phyloP scores from a whole-genome alignment of 2,797 vertebrate genomes.

The Microctenopoma stevenorrisi region DNA sequence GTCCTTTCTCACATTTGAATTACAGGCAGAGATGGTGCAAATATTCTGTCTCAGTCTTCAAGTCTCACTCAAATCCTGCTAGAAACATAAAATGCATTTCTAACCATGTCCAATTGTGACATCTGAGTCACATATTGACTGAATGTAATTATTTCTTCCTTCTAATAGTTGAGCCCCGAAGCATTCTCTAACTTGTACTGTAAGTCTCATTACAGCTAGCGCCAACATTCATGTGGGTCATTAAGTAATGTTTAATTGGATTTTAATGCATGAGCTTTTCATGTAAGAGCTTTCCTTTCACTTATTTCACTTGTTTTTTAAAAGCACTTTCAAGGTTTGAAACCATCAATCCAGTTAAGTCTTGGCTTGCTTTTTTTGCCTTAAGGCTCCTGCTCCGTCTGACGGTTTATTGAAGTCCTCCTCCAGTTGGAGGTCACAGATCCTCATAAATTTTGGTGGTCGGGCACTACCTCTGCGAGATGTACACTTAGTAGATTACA shows the following conservation, averaged over 20 bases:
- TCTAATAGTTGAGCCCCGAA: conserved; percentile 52
- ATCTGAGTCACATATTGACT: conserved; percentile 25
- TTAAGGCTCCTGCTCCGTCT: neutral
- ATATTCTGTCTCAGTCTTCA: neutral
- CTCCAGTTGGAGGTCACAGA: conserved; percentile 29
- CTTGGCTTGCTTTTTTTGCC: neutral
- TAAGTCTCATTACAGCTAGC: conserved; percentile 55
- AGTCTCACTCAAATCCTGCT: neutral
- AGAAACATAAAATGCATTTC: neutral
- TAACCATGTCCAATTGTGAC: conserved; percentile 18
- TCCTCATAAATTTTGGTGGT: conserved; percentile 49
- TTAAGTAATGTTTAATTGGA: conserved; percentile 56
- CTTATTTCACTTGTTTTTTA: conserved; percentile 7
- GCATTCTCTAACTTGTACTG: conserved; percentile 44
- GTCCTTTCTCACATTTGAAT: neutral
- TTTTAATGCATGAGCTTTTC: conserved; percentile 42
- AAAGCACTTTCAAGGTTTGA: neutral
- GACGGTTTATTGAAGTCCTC: conserved; percentile 14
- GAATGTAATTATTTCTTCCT: conserved; percentile 12
- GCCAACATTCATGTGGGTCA: conserved; percentile 54
- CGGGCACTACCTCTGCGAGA: conserved; percentile 44
- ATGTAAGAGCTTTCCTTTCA: conserved; percentile 3
- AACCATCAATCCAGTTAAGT: conserved; percentile 11
- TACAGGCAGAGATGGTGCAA: neutral
- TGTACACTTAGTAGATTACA: conserved; percentile 55